These are phyloP conservation scores for Paracentrotus lividus DNA, from an alignment of 53 echinoderm and acorn worm species.

Conservation along the genomic window DNA sequence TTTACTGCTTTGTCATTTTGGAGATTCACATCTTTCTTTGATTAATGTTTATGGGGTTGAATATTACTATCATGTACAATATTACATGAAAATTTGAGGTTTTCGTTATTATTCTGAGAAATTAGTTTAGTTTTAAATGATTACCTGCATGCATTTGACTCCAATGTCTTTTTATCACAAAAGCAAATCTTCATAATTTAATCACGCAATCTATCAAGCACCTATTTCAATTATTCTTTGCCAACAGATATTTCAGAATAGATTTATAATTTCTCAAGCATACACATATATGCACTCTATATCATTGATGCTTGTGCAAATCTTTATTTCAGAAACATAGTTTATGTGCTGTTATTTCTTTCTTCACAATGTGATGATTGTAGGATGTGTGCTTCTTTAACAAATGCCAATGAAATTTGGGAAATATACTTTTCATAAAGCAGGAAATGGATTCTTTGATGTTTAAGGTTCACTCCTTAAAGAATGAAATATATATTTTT, in stretches of 20 bases:
- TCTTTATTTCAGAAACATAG: background rate
- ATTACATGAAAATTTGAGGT: background rate
- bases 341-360: background rate
- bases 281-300: background rate
- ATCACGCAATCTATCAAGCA: background rate
- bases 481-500: too few relatives aligned
- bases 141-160: too few relatives aligned
- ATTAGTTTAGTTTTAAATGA: too few relatives aligned
- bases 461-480: too few relatives aligned
- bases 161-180: background rate
- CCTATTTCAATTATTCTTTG: background rate
- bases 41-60: background rate
- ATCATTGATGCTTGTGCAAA: background rate
- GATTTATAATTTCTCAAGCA: background rate
- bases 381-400: too few relatives aligned
- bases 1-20: background rate
- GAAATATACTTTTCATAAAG: too few relatives aligned
- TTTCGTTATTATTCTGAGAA: too few relatives aligned
- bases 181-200: background rate
- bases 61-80: background rate
- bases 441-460: too few relatives aligned
- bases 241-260: background rate
- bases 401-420: too few relatives aligned
- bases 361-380: background rate
- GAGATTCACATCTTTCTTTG: background rate